Conservation (phyloP, 2,797 vertebrate genomes). For the Sebastes melanostomus region DNA sequence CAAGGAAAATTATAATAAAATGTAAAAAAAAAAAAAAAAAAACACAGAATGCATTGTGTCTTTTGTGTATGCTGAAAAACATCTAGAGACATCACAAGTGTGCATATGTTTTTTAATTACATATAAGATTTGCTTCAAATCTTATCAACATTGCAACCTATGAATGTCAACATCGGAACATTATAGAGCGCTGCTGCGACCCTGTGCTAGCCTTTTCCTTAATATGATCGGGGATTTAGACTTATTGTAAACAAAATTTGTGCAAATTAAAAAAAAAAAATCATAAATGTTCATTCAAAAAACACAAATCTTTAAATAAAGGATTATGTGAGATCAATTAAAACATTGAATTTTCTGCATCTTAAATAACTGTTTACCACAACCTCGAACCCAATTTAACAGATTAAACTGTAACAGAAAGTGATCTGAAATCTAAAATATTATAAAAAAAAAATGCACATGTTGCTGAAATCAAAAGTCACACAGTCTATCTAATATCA, state of each 20-base stretch:
- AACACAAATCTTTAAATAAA: neutral
- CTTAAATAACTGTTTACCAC: neutral
- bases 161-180: constrained; percentile 32
- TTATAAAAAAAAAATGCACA: neutral
- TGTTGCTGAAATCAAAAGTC: neutral
- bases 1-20: constrained; percentile 72
- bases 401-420: neutral
- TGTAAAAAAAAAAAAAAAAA: neutral
- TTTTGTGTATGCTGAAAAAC: neutral
- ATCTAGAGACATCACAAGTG: neutral
- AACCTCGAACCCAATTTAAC: neutral
- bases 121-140: constrained; percentile 52
- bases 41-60: neutral
- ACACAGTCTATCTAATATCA: neutral
- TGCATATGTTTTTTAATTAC: constrained; percentile 47
- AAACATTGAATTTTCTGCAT: neutral
- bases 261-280: neutral
- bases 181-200: constrained; percentile 2
- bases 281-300: neutral
- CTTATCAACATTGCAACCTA: constrained; percentile 33
- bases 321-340: neutral
- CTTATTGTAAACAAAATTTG: constrained; percentile 3
- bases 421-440: neutral
- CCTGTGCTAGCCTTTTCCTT: neutral
- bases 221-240: constrained; percentile 2